Evolutionary conservation across 2,797 vertebrate genomes (phyloP), one percentile per base, ranked within the genome.

Genomic region (Macropodus opercularis): DNA sequence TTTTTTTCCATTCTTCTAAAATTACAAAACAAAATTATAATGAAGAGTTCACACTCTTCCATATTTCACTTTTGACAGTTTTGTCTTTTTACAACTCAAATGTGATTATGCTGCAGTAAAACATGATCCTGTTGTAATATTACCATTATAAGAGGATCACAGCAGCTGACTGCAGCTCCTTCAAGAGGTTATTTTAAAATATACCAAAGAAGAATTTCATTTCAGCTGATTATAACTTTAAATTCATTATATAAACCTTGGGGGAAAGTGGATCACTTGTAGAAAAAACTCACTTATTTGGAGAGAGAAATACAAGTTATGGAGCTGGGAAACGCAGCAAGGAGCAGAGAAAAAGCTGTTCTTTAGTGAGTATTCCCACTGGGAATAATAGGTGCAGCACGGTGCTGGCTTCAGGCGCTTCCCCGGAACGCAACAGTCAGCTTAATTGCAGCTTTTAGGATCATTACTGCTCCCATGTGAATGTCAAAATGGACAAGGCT

Each of bases 361-460:
- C 81, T 86, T 72, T 43, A 55, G 77, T 80, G 82, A 87, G 84
- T 89, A 87, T 90, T 91, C 90, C 91, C 76, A 87, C 80, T 77
- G 90, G 82, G 85, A 89, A 87, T 92, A 92, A 92, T 91, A 79
- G 89, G 71, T 85, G 83, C 77, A 77, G 73, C 86, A 85, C 75
- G 81, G 80, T 69, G 78, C 77, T 71, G 72, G 82, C 86, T 86
- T 81, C 87, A 80, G 86, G 79, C 75, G 78, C 86, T 88, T 92
- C 83, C 89, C 80, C 69, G 75, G 90, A 88, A 91, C 84, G 80
- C 85, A 85, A 90, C 89, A 90, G 91, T 90, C 82, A 89, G 76
- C 78, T 91, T 92, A 90, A 92, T 92, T 93, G 89, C 92, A 90
- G 91, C 90, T 93, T 91, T 92, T 91, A 92, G 91, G 91, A 92